Evolutionary conservation across 2,797 vertebrate genomes (phyloP).

Genomic region (Synanceia verrucosa): DNA sequence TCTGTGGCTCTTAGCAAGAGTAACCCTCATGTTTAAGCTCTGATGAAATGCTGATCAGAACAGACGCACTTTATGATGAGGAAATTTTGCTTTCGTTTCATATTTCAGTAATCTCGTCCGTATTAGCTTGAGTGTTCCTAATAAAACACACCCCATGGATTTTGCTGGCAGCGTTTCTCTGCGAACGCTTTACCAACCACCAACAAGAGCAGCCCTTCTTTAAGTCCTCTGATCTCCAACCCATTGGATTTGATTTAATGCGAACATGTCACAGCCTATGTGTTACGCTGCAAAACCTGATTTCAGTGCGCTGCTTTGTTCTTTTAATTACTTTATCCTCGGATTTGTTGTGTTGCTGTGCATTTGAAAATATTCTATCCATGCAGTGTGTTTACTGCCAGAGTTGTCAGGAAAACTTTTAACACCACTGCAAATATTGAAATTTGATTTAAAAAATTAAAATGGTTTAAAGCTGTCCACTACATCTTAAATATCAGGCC

Average conservation of each 20-base stretch:
- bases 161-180: slow-evolving; percentile 45
- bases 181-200: slow-evolving; percentile 29
- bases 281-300: not conserved
- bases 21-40: slow-evolving; percentile 44
- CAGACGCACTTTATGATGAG: slow-evolving; percentile 59
- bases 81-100: slow-evolving; percentile 67
- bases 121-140: slow-evolving; percentile 42
- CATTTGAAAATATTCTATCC: not conserved
- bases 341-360: slow-evolving; percentile 7
- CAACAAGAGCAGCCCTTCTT: slow-evolving; percentile 34
- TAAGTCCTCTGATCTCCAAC: slow-evolving; percentile 38
- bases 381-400: slow-evolving; percentile 1
- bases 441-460: not conserved
- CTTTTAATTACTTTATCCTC: slow-evolving; percentile 3
- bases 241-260: slow-evolving; percentile 28
- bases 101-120: slow-evolving; percentile 53
- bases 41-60: slow-evolving; percentile 56
- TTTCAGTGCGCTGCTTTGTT: not conserved
- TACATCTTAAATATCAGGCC: slow-evolving; percentile 17
- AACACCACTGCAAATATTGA: slow-evolving; percentile 13
- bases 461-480: not conserved
- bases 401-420: not conserved
- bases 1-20: not conserved
- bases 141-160: slow-evolving; percentile 48
- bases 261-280: not conserved